phyloP scores from a whole-genome alignment of 2,888 invertebrate species.

The Himalopsyche kuldschensis region DNA sequence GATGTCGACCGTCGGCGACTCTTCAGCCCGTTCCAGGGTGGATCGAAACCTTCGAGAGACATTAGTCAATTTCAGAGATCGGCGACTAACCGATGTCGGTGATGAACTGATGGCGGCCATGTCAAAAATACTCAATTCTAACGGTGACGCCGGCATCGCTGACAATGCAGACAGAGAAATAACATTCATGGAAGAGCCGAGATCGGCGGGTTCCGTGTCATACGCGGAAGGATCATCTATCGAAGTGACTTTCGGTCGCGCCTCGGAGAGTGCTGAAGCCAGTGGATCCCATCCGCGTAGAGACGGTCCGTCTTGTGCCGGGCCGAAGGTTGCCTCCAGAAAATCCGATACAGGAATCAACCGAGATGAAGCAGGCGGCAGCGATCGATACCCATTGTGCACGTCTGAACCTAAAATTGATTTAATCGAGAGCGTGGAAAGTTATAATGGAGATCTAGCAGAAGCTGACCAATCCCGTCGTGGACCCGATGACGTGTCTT shows the following conservation, averaged over 20 bases:
- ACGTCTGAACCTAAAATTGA: slow-evolving; percentile 52
- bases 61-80: slow-evolving; percentile 50
- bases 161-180: background rate
- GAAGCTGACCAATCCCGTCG: slow-evolving; percentile 78
- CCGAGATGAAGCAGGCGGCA: slow-evolving; percentile 11
- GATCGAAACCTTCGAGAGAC: slow-evolving; percentile 49
- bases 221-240: background rate
- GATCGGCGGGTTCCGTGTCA: background rate
- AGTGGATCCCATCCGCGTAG: background rate
- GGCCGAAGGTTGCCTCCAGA: background rate
- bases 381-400: background rate
- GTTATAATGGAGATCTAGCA: slow-evolving; percentile 74
- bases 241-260: background rate
- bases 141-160: background rate
- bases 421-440: slow-evolving; percentile 56
- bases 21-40: slow-evolving; percentile 53
- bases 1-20: slow-evolving; percentile 48
- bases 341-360: background rate
- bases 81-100: slow-evolving; percentile 46
- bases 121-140: slow-evolving; percentile 9
- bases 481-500: slow-evolving; percentile 39
- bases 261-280: background rate
- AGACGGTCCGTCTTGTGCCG: background rate
- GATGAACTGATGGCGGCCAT: slow-evolving; percentile 26
- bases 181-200: background rate